Conservation (phyloP, 2,888 invertebrate species). For the Netelia inedita region DNA sequence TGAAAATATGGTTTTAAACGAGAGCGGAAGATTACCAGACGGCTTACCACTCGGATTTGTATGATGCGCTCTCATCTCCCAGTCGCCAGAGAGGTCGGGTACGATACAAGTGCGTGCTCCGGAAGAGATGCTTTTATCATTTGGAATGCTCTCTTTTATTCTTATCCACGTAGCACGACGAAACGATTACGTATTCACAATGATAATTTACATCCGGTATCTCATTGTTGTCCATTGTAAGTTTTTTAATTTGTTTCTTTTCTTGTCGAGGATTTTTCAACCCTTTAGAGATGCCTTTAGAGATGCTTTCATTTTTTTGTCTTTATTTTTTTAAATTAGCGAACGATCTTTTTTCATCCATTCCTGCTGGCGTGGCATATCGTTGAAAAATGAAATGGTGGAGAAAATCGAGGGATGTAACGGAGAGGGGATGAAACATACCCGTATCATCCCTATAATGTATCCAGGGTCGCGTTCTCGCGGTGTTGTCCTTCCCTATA, state of each 20-base stretch:
- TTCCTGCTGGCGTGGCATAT: constrained; percentile 38
- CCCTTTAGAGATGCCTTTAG: no score
- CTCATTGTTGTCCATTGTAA: neutral
- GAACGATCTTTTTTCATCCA: neutral
- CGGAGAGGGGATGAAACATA: constrained; percentile 58
- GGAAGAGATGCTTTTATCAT: constrained; percentile 40
- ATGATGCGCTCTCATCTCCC: constrained; percentile 56
- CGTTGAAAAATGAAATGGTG: constrained; percentile 30
- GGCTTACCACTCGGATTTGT: constrained; percentile 79
- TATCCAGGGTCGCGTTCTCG: constrained; percentile 69
- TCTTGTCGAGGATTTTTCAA: neutral
- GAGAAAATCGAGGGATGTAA: constrained; percentile 22
- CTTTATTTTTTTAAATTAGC: neutral
- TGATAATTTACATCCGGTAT: neutral
- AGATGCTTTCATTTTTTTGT: no score
- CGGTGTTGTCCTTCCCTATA: constrained; percentile 68
- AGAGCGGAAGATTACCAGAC: constrained; percentile 79
- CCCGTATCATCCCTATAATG: constrained; percentile 75
- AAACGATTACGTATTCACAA: neutral
- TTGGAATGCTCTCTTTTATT: constrained; percentile 21
- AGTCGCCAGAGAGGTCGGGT: constrained; percentile 17
- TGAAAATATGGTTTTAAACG: constrained; percentile 80
- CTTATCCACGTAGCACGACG: neutral
- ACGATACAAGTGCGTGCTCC: neutral
- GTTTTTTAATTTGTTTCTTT: neutral